Base-by-base conservation (phyloP, 2,888 invertebrate species). In the Eristalis tenax region DNA sequence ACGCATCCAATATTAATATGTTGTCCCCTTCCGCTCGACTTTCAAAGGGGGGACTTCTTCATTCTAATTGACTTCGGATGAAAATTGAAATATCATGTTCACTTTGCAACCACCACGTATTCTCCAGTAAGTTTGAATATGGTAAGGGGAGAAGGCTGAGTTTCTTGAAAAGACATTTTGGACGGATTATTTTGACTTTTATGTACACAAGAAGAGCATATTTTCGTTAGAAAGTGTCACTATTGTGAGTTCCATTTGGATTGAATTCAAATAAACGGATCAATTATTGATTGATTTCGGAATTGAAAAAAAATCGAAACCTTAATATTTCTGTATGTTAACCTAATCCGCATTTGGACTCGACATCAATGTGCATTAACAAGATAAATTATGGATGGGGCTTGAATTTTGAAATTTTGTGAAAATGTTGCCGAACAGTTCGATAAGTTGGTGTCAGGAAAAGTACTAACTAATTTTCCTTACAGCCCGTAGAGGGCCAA, bases 41-140 rank as follows among this genome's bases (percentile, higher is more conserved):
- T 56, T 26, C 10, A 50, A 68, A 59, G 66, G 63, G 11, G 6
- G 50, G 61, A 38, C 61, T 66, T 73, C 68, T 74, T 80, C 35
- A 35, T 11, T 35, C 40, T 78, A 86, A 78, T 83, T 92, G 92
- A 91, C 91, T 92, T 92, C 91, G 91, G 91, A 91, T 91, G 91
- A 90, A 92, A 92, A 93, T 93, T 93, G 93, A 93, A 93, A 92
- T 92, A 90, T 89, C 91, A 90, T 93, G 92, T 93, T 91, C 90
- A 82, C 80, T 90, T 86, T 87, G 88, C 83, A 89, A 89, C 90
- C 69, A 74, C 66, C 81, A 77, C 69, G 65, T 77, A 73, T 78
- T 73, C 18, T 23, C 18, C n/a, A 35, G 59, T 56, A 68, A 56
- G 66, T 57, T 74, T 68, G 40, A 64, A 28, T 56, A 50, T 64